Evolutionary conservation across 2,888 invertebrate genomes (phyloP), one percentile per base, ranked within the genome.

Genomic region (Coelinius sp.): DNA sequence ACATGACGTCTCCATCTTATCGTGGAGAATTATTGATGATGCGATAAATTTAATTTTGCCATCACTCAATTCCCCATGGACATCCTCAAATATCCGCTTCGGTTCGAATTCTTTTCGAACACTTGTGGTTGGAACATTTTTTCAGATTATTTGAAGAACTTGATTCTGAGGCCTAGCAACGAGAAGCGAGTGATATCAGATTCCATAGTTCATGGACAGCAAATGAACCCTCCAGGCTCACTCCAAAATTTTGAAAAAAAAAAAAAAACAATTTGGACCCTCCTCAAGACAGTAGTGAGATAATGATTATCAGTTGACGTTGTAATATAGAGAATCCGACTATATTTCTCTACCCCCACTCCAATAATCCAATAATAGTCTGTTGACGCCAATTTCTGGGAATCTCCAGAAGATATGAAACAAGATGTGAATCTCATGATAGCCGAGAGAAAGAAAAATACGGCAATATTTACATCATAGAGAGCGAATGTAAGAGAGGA

Each of bases 1-100:
- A 49, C 17, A 14, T 14, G n/a, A 17, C 8, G 8, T 14, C 46
- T 17, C 17, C 20, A 63, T 38, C 63, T 41, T 22, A 63, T 63
- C 63, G 41, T 10, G 10, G 38, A 63, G n/a, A 63, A 20, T 41
- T 41, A 63, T 41, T 41, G 63, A 63, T 38, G 7, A 63, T 25
- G 1, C 2, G 41, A 25, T 63, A 3, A 35, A 63, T 24, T 63
- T 1, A 24, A 63, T 24, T 24, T 41, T 41, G 22, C 8, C 24
- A 41, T 63, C 63, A 41, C 12, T 38, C 63, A 22, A 63, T 41
- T 22, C n/a, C 7, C n/a, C 8, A 22, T 10, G 14, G 59, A 31
- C 17, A 59, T 59, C 35, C 10, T 10, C 63, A 63, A 63, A 63
- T 22, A 63, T 63, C 63, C 63, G 25, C 0, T 41, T 12, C 3